Evolutionary conservation across 2,113 vertebrate genomes (phyloP).

Genomic region (Sturnira hondurensis): DNA sequence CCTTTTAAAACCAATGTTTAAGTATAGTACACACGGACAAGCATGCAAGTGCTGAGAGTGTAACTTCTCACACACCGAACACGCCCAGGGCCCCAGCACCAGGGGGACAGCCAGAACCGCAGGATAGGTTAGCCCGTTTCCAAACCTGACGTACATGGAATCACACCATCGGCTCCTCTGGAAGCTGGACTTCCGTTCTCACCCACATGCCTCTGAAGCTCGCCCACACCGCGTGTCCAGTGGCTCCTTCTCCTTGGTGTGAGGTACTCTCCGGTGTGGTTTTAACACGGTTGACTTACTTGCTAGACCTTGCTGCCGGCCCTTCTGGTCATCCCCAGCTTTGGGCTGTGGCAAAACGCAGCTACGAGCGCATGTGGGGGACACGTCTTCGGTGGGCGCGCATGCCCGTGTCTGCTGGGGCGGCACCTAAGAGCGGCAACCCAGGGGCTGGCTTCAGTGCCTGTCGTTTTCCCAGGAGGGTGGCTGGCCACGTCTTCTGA

Average conservation of each 20-base stretch:
- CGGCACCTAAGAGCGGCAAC: rapidly evolving
- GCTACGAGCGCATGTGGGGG: too few species aligned
- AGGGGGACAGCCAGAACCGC: rapidly evolving
- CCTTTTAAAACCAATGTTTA: background rate
- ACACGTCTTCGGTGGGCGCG: background rate
- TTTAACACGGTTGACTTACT: background rate
- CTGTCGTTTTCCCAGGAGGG: rapidly evolving
- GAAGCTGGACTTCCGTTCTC: rapidly evolving
- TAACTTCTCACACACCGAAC: background rate
- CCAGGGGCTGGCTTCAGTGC: rapidly evolving
- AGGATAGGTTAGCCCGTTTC: background rate
- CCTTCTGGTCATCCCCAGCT: background rate
- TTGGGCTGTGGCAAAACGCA: background rate
- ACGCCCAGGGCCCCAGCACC: rapidly evolving
- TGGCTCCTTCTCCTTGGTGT: rapidly evolving
- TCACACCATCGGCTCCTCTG: rapidly evolving
- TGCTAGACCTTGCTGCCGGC: background rate
- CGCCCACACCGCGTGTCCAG: rapidly evolving
- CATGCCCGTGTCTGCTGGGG: background rate
- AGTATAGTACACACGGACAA: background rate
- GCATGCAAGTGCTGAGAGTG: background rate
- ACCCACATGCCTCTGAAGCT: rapidly evolving
- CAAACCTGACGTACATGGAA: rapidly evolving
- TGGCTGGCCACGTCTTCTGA: rapidly evolving
- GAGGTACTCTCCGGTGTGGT: rapidly evolving